Percentiles rank a stretch among this genome's conserved stretches.
Evolutionary conservation across 2,113 vertebrate genomes (phyloP).

Genomic region (Urocolius indicus): DNA sequence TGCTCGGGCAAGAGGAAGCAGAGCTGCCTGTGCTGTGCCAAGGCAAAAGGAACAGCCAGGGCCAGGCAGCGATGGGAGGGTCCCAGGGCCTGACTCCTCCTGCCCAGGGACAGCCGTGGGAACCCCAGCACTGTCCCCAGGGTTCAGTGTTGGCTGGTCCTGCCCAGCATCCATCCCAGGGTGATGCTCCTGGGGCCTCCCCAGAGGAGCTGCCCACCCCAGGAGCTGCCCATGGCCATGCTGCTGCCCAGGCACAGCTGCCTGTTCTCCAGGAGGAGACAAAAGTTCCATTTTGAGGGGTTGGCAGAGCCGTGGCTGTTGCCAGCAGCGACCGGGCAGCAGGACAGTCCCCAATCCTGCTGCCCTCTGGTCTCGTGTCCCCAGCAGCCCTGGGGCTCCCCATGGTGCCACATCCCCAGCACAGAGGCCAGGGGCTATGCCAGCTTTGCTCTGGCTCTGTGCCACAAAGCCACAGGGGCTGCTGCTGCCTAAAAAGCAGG

Average conservation of each 20-base stretch:
- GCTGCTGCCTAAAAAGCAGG: neutral
- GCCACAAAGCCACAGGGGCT: rapidly evolving
- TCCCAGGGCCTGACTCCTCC: neutral
- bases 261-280: neutral
- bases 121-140: neutral
- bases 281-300: slow-evolving; percentile 11
- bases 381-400: neutral
- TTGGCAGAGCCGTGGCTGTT: neutral
- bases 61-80: rapidly evolving
- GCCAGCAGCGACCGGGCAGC: slow-evolving; percentile 43
- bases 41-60: neutral
- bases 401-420: neutral
- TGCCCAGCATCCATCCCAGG: rapidly evolving
- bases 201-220: neutral
- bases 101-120: rapidly evolving
- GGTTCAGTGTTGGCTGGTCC: neutral
- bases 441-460: neutral
- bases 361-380: neutral
- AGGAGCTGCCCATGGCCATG: neutral
- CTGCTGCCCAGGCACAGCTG: neutral
- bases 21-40: neutral
- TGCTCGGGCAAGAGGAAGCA: neutral
- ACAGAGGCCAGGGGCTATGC: neutral
- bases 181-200: rapidly evolving
- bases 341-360: neutral